phyloP scores from a whole-genome alignment of 1,140 invertebrate species.

The Leptinotarsa undecemlineata region DNA sequence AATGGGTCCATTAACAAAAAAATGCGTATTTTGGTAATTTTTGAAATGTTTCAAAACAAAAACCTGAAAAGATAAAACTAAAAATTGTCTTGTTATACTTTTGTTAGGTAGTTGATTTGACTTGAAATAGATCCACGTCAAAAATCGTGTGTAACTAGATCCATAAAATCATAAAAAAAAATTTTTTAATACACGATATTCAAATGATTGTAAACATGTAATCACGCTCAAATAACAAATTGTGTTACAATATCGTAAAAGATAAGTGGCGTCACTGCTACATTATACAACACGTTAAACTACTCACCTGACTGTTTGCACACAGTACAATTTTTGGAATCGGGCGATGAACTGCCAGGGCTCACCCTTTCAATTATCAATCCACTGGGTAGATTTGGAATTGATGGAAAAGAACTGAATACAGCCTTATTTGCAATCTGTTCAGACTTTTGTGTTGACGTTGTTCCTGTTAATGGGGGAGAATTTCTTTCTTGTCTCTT shows the following conservation, averaged over 20 bases:
- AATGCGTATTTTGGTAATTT: no score
- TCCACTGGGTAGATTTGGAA: slow-evolving; percentile 50
- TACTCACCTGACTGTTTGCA: slow-evolving; percentile 57
- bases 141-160: no score
- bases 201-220: no score
- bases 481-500: slow-evolving; percentile 34
- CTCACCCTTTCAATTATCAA: slow-evolving; percentile 54
- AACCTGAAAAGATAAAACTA: no score
- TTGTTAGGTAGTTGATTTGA: no score
- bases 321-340: slow-evolving; percentile 56
- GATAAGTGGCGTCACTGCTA: neutral
- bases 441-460: slow-evolving; percentile 13
- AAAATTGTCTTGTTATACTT: no score
- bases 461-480: slow-evolving; percentile 8
- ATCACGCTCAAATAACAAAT: no score
- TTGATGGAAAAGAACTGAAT: slow-evolving; percentile 42
- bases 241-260: neutral
- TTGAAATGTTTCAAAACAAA: no score
- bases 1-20: no score
- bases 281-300: neutral
- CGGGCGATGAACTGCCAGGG: slow-evolving; percentile 53
- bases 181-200: no score
- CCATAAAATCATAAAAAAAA: no score
- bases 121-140: no score
- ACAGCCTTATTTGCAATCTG: slow-evolving; percentile 25